These are phyloP conservation scores for Diachrysia chrysitis DNA, from an alignment of 2,888 invertebrate genomes.

Conservation along the genomic window DNA sequence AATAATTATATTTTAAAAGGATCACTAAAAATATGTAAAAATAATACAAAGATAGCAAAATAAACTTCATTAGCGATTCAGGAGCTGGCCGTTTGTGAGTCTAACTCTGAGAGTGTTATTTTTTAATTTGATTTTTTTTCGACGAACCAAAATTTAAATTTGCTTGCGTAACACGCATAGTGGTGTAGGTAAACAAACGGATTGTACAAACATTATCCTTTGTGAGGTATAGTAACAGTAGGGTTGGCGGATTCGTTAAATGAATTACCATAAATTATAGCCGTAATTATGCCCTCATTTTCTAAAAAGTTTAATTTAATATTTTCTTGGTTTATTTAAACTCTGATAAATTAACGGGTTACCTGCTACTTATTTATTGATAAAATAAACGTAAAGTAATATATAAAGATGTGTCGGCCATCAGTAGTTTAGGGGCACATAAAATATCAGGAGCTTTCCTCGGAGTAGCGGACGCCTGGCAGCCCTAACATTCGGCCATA, in stretches of 20 bases:
- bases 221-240: conserved; percentile 15
- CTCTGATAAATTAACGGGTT: not conserved
- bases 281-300: not conserved
- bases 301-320: not conserved
- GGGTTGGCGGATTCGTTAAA: conserved; percentile 10
- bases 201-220: conserved; percentile 36
- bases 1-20: not conserved
- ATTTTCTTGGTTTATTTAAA: not conserved
- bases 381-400: not conserved
- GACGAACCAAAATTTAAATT: conserved; percentile 14
- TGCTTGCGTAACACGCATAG: conserved; percentile 25
- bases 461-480: conserved; percentile 8
- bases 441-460: conserved; percentile 8
- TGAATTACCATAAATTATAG: not conserved
- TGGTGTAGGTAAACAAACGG: conserved; percentile 21
- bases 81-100: conserved; percentile 7
- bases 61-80: conserved; percentile 27
- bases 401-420: not conserved
- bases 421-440: conserved; percentile 9
- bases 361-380: not conserved
- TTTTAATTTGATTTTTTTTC: conserved; percentile 12
- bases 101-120: conserved; percentile 11
- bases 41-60: conserved; percentile 8
- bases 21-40: not conserved
- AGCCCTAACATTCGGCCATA: conserved; percentile 42